Conservation (phyloP, 1,140 invertebrate species). For the Drosophila sp. region DNA sequence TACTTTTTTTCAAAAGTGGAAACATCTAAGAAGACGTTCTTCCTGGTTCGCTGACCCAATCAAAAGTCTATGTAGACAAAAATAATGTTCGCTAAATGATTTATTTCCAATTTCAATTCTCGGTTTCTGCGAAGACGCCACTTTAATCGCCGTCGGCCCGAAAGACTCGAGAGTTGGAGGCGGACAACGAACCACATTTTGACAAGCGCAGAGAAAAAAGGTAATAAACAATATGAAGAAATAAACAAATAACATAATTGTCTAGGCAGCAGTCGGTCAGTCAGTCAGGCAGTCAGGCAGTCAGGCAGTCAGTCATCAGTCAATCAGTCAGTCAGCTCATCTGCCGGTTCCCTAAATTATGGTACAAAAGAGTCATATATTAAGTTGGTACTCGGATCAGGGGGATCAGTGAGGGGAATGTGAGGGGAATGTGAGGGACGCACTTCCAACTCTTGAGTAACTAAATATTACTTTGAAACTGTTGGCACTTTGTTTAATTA, state of each 20-base stretch:
- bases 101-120: background rate
- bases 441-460: background rate
- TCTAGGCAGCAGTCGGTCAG: constrained; percentile 13
- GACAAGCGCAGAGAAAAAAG: background rate
- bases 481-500: constrained; percentile 38
- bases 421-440: background rate
- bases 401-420: background rate
- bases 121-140: constrained; percentile 2
- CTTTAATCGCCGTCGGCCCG: constrained; percentile 30
- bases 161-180: constrained; percentile 7
- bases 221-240: constrained; percentile 6
- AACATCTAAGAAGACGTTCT: background rate
- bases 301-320: background rate
- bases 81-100: background rate
- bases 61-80: constrained; percentile 9
- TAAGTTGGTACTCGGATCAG: background rate
- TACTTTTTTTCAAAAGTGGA: background rate
- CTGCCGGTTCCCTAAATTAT: constrained; percentile 17
- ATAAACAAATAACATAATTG: constrained; percentile 28
- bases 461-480: constrained; percentile 14
- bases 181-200: constrained; percentile 16
- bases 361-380: constrained; percentile 1
- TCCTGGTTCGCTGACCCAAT: constrained; percentile 23
- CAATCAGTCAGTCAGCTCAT: background rate
- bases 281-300: background rate